Conservation (phyloP, 2,888 invertebrate species). For the Neoaliturus tenellus region DNA sequence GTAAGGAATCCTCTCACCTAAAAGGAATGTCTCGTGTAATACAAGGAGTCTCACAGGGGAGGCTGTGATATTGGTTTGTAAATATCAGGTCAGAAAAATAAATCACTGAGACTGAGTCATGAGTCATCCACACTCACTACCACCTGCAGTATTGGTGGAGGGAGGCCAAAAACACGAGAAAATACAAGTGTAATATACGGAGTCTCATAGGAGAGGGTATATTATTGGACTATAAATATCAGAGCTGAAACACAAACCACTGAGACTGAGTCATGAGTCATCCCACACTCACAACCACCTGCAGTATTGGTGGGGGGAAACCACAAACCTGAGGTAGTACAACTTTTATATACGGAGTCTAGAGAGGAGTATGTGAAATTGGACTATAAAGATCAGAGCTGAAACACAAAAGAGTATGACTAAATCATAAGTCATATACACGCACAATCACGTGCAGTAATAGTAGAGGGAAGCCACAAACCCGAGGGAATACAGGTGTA, state of each 20-base stretch:
- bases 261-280: background rate
- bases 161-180: background rate
- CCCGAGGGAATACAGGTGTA: background rate
- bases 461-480: background rate
- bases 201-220: background rate
- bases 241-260: conserved; percentile 4
- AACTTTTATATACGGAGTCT: conserved; percentile 11
- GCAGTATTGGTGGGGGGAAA: background rate
- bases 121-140: background rate
- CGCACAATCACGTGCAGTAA: background rate
- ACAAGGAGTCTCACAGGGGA: background rate
- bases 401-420: conserved; percentile 1
- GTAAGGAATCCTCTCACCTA: no score
- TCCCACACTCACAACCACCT: background rate
- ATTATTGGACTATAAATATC: conserved; percentile 24
- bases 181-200: conserved; percentile 22
- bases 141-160: background rate
- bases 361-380: background rate
- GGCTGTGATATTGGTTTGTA: background rate
- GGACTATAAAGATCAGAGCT: conserved; percentile 14
- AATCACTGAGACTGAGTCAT: background rate
- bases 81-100: background rate
- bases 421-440: background rate
- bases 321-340: background rate
- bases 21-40: background rate